phyloP scores from a whole-genome alignment of 2,797 vertebrate genomes.

The Darevskia mixta region DNA sequence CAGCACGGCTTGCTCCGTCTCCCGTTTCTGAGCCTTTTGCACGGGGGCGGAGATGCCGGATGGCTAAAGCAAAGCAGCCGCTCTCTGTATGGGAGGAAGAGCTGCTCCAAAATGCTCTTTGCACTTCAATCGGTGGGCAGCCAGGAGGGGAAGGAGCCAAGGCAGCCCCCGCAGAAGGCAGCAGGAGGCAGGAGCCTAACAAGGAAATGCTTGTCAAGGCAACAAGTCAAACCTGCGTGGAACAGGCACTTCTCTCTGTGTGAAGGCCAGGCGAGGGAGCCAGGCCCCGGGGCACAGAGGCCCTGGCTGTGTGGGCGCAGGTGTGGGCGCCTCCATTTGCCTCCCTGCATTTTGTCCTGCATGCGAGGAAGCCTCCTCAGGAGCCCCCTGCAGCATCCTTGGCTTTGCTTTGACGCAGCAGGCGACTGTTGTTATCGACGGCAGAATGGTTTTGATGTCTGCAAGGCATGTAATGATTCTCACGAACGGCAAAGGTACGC shows the following conservation, averaged over 20 bases:
- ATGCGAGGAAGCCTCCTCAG: background rate
- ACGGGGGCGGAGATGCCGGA: slow-evolving; percentile 37
- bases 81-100: background rate
- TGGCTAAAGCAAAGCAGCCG: slow-evolving; percentile 40
- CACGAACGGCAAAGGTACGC: background rate
- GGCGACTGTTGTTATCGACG: background rate
- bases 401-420: background rate
- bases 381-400: background rate
- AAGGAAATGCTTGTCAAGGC: background rate
- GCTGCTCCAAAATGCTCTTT: background rate
- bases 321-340: rapidly evolving
- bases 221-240: background rate
- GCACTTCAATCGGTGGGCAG: background rate
- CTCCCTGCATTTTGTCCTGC: background rate
- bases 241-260: too few relatives aligned
- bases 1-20: background rate
- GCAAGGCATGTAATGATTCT: background rate
- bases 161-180: background rate
- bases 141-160: background rate
- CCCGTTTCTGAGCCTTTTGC: slow-evolving; percentile 3
- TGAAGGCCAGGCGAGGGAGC: background rate
- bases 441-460: background rate
- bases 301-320: background rate
- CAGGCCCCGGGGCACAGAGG: background rate
- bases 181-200: too few relatives aligned